Conservation (phyloP, 2,113 vertebrate genomes). For the Coptodon rendalli region DNA sequence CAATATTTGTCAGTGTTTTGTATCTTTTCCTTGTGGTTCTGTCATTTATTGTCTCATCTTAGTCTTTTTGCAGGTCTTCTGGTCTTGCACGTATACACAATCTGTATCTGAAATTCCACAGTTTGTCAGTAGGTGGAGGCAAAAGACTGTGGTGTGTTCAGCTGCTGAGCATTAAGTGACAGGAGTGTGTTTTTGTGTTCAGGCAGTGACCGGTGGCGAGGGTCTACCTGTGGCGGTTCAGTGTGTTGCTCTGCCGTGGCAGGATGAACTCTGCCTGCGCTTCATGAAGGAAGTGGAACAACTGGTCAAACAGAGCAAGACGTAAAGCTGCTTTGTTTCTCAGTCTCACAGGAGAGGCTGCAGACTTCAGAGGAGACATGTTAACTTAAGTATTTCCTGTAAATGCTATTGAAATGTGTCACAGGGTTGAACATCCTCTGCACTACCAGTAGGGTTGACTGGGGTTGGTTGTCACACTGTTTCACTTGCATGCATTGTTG, state of each 20-base stretch:
- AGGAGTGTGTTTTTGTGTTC: constrained; percentile 12
- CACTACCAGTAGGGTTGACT: not conserved
- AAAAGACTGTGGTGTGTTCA: not conserved
- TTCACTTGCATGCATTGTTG: not conserved
- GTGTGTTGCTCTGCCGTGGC: constrained; percentile 88
- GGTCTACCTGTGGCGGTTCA: constrained; percentile 85
- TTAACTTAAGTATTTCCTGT: not conserved
- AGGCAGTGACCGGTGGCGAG: constrained; percentile 75
- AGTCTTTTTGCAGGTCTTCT: not conserved
- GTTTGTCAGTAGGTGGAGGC: constrained; percentile 34
- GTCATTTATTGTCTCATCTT: not conserved
- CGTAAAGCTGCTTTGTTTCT: not conserved
- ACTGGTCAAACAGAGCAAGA: constrained; percentile 41
- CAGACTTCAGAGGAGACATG: not conserved
- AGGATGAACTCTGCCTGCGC: constrained; percentile 87
- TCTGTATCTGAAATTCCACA: not conserved
- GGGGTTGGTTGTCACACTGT: not conserved
- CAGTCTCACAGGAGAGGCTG: not conserved
- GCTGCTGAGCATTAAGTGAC: not conserved
- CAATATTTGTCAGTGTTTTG: not conserved
- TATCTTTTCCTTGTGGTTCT: not conserved
- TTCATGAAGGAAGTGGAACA: constrained; percentile 91
- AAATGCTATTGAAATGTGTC: not conserved
- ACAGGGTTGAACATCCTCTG: not conserved
- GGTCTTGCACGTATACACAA: not conserved